phyloP scores from a whole-genome alignment of 1,140 invertebrate species.

The Hycleus phaleratus region DNA sequence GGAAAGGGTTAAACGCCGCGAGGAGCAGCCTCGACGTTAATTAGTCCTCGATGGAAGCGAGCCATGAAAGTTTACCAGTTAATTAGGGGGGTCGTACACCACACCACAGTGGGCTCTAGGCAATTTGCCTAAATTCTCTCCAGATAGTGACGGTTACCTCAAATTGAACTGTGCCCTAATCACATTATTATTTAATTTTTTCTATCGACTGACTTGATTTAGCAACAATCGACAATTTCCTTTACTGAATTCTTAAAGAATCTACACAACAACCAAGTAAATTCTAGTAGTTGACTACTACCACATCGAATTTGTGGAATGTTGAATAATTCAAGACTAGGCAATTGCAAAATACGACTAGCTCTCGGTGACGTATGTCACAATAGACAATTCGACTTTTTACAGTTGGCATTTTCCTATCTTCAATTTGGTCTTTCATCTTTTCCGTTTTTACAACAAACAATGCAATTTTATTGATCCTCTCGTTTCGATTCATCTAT shows the following conservation, averaged over 20 bases:
- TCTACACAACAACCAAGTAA: too few relatives aligned
- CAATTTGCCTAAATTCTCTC: conserved; percentile 23
- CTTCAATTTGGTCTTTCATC: conserved; percentile 17
- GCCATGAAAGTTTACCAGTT: conserved; percentile 42
- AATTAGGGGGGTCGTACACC: conserved; percentile 37
- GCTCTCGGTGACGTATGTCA: conserved; percentile 3
- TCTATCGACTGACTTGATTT: too few relatives aligned
- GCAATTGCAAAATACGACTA: conserved; percentile 13
- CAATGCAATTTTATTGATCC: conserved; percentile 14
- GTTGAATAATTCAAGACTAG: conserved; percentile 9
- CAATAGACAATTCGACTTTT: conserved; percentile 5
- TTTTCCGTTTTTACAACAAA: conserved; percentile 5
- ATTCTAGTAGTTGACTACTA: too few relatives aligned
- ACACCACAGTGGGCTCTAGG: conserved; percentile 15
- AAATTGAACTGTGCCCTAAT: too few relatives aligned
- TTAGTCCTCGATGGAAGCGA: conserved; percentile 39
- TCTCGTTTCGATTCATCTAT: conserved; percentile 12
- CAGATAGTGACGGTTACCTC: conserved; percentile 3
- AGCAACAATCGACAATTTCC: too few relatives aligned
- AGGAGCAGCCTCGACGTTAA: conserved; percentile 34
- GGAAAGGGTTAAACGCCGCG: conserved; percentile 23
- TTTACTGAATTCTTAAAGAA: too few relatives aligned
- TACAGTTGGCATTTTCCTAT: conserved; percentile 2
- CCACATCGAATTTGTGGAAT: conserved; percentile 8
- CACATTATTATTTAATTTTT: too few relatives aligned